Evolutionary conservation across 2,797 vertebrate genomes (phyloP).

Genomic region (Eospalax fontanierii): DNA sequence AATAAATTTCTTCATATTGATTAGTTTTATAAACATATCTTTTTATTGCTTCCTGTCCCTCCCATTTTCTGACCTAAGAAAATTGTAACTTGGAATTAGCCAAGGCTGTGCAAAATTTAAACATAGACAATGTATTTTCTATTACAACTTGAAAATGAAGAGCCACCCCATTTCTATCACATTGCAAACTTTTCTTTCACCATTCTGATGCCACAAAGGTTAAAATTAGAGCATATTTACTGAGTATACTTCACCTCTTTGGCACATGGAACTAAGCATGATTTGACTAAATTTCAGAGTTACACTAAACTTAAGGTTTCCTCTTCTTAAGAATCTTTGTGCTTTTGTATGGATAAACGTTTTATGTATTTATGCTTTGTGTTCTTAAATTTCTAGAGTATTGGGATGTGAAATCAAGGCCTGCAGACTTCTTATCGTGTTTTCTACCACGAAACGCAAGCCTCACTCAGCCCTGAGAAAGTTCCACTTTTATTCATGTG

Average conservation of each 20-base stretch:
- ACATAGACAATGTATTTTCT: background rate
- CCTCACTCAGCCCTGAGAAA: background rate
- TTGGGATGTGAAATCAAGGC: background rate
- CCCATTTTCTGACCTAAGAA: background rate
- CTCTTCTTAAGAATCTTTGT: background rate
- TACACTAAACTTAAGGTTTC: background rate
- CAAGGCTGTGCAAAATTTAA: background rate
- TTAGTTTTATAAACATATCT: background rate
- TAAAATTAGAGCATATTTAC: background rate
- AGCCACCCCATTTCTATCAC: background rate
- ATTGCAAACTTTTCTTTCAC: background rate
- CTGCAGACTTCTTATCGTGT: background rate
- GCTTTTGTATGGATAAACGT: background rate
- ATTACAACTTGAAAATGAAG: background rate
- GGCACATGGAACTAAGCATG: background rate
- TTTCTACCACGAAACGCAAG: background rate
- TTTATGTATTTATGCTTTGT: background rate
- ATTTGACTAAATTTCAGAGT: background rate
- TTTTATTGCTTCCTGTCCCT: background rate
- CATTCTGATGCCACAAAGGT: background rate
- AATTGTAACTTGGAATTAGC: background rate
- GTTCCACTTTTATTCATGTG: background rate
- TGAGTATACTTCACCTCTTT: background rate
- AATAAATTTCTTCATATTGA: background rate
- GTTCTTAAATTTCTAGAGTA: background rate